A percentile compares a stretch with the other conserved stretches of the same genome.
Evolutionary conservation across 2,113 vertebrate species (phyloP).

Genomic region (Pungitius pungitius): DNA sequence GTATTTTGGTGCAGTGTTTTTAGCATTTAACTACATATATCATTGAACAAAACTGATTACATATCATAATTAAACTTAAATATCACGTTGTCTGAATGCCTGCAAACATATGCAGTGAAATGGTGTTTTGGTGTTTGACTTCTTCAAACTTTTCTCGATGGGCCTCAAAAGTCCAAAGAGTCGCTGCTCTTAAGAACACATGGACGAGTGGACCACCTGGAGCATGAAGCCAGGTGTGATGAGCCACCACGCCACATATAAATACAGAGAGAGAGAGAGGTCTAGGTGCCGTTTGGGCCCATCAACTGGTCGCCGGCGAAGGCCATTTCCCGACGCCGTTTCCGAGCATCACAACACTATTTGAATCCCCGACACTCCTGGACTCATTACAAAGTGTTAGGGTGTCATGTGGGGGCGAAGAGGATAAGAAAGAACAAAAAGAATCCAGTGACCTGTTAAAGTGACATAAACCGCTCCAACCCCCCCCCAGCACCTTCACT

Average conservation of each 20-base stretch:
- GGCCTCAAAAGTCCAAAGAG: no score
- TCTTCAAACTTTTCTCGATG: no score
- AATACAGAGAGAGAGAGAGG: conserved; percentile 27
- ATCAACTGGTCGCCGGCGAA: no score
- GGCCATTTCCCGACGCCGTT: not conserved
- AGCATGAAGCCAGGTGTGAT: conserved; percentile 19
- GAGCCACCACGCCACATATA: conserved; percentile 37
- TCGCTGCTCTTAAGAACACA: not conserved
- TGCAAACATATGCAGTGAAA: conserved; percentile 2
- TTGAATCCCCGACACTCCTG: conserved; percentile 55
- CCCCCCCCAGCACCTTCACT: conserved; percentile 11
- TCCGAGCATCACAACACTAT: conserved; percentile 26
- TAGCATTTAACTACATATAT: not conserved
- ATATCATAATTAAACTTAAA: not conserved
- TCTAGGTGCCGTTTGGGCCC: not conserved
- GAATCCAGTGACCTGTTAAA: conserved; percentile 67
- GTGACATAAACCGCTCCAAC: conserved; percentile 74
- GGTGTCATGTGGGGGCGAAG: conserved; percentile 50
- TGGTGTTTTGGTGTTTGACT: not conserved
- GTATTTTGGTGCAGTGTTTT: not conserved
- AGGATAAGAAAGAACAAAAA: conserved; percentile 30
- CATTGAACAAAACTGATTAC: not conserved
- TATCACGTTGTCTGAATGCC: not conserved
- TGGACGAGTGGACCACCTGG: not conserved
- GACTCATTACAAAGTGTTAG: conserved; percentile 64